Percentiles rank a stretch among this genome's conserved stretches.
phyloP scores from a whole-genome alignment of 2,888 invertebrate species.

The Spialia ferax region DNA sequence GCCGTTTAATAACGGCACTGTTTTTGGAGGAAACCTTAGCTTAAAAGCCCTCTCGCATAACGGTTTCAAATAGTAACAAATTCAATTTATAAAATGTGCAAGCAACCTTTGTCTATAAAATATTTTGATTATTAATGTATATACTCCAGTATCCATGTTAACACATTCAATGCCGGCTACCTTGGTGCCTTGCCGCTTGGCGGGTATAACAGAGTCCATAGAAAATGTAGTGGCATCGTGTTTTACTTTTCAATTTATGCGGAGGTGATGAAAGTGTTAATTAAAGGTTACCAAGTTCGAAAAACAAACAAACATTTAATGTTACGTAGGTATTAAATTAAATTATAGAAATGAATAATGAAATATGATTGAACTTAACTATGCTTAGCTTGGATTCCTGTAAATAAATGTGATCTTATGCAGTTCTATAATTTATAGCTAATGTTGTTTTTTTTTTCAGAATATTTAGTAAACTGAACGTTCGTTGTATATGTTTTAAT shows the following conservation, averaged over 20 bases:
- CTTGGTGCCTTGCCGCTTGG: no score
- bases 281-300: background rate
- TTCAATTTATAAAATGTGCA: slow-evolving; percentile 36
- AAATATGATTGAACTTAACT: slow-evolving; percentile 10
- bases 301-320: no score
- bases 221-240: background rate
- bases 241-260: no score
- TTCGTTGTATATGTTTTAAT: slow-evolving; percentile 9
- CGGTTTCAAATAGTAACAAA: slow-evolving; percentile 27
- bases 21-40: no score
- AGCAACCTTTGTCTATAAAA: slow-evolving; percentile 45
- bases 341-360: background rate
- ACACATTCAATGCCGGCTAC: no score
- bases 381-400: slow-evolving; percentile 48
- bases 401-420: slow-evolving; percentile 37
- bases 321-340: no score
- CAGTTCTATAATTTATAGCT: background rate
- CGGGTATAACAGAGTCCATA: no score
- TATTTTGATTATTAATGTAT: slow-evolving; percentile 24
- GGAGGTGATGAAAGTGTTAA: no score
- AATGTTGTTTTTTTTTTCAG: background rate
- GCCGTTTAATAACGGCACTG: no score
- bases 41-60: slow-evolving; percentile 32
- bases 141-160: no score
- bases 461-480: background rate